A percentile compares a stretch with the other conserved stretches of the same genome.
Evolutionary conservation across 2,888 invertebrate genomes (phyloP).

Genomic region (Proisotoma minuta): DNA sequence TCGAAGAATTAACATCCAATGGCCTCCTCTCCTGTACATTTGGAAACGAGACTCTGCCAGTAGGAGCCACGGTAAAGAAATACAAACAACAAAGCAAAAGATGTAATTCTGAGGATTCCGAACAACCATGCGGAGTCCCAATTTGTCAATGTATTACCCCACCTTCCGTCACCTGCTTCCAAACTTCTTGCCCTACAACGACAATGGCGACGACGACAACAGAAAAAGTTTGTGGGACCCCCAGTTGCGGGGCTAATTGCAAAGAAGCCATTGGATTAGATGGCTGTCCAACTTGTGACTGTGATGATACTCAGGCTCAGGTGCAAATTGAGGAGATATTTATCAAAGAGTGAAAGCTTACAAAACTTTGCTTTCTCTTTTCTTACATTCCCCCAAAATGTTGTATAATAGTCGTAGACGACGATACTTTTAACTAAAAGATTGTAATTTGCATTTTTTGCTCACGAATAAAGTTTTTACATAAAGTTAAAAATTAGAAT

Average conservation of each 20-base stretch:
- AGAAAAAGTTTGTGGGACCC: conserved; percentile 12
- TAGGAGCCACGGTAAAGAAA: conserved; percentile 28
- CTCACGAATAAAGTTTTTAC: too few relatives aligned
- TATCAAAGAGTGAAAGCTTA: neutral
- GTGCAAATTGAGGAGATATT: conserved; percentile 5
- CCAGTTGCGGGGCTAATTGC: conserved; percentile 27
- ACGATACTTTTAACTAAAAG: too few relatives aligned
- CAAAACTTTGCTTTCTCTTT: neutral
- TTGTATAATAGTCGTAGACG: too few relatives aligned
- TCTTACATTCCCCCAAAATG: too few relatives aligned
- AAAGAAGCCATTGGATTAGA: conserved; percentile 23
- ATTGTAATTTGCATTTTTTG: too few relatives aligned
- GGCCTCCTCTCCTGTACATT: conserved; percentile 35
- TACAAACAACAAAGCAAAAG: conserved; percentile 7
- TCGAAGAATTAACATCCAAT: conserved; percentile 31
- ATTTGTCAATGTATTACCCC: conserved; percentile 36
- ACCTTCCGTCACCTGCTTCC: conserved; percentile 34
- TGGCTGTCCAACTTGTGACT: conserved; percentile 38
- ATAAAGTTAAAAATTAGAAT: too few relatives aligned
- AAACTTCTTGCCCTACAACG: conserved; percentile 30
- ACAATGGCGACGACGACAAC: conserved; percentile 14
- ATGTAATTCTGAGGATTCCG: neutral
- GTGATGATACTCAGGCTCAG: conserved; percentile 14
- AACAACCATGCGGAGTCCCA: conserved; percentile 36
- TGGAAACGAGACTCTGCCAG: conserved; percentile 30